Base-by-base conservation (phyloP, 2,113 vertebrate species). In the Saimiri boliviensis region DNA sequence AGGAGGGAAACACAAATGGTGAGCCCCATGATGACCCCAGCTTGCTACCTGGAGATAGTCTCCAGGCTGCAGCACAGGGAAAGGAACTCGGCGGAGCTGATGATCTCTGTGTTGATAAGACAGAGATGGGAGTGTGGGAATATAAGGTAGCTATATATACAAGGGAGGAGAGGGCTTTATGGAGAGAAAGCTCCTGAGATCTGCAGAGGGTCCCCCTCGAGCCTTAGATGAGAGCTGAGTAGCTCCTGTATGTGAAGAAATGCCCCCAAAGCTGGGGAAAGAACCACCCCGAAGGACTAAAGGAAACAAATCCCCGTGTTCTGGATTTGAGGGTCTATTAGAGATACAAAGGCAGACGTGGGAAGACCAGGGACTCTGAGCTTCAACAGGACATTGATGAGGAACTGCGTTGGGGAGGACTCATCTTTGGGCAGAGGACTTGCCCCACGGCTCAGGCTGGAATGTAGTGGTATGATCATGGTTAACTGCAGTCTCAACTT, bases 131-230 rank as follows among this genome's bases (percentile, higher is more conserved):
- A 16, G 0, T 54, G 14, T 21, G 23, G 13, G 14, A 14, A 45
- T 30, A 3, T 20, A 32, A 13, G 40, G 52, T 11, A n/a, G 27
- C 20, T 17, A 4, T 1, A 4, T 0, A 0, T 0, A 1, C 0
- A 2, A 8, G 19, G 60, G 11, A 23, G 21, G 13, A 45, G 56
- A 35, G 37, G 58, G 8, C 32, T n/a, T 21, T 19, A 37, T 1
- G 13, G 42, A 52, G 35, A 85, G 80, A 49, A 73, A 20, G 8
- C 23, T 54, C 70, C 32, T 32, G 82, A 37, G 25, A 35, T 56
- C 20, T 32, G 35, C 49, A 45, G 54, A 35, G 25, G 2, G 2
- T 14, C 17, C 40, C 20, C 3, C 21, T n/a, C 13, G 58, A 63
- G 32, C 25, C 17, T 89, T 4, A 45, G 42, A 14, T 32, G 5